Evolutionary conservation across 2,113 vertebrate species (phyloP).

Genomic region (Okapia johnstoni): DNA sequence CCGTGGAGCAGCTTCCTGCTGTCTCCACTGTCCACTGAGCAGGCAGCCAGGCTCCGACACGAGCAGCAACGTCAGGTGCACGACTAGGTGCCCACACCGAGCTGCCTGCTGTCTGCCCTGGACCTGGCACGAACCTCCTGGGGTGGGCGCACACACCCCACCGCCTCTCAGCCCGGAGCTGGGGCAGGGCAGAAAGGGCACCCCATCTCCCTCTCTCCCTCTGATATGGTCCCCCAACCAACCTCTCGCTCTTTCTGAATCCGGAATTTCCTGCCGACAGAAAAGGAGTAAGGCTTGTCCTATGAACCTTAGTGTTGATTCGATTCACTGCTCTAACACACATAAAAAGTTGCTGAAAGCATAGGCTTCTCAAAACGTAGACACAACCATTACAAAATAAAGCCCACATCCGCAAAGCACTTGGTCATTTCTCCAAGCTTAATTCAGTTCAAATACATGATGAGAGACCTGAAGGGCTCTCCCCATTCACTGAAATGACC

Average conservation of each 20-base stretch:
- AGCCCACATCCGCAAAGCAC: not conserved
- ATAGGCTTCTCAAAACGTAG: not conserved
- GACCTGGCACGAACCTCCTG: not conserved
- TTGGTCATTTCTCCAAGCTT: not conserved
- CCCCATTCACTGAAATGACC: not conserved
- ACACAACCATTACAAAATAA: not conserved
- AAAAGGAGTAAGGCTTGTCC: not conserved
- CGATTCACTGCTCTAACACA: not conserved
- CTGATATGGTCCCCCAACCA: not conserved
- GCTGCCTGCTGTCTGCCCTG: not conserved
- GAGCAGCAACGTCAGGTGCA: not conserved
- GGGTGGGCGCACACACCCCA: not conserved
- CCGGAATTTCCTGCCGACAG: not conserved
- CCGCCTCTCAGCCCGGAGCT: accelerated
- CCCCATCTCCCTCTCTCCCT: not conserved
- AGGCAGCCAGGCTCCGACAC: not conserved
- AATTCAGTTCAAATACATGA: not conserved
- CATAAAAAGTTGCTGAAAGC: not conserved
- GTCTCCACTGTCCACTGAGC: not conserved
- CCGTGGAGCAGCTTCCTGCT: not conserved
- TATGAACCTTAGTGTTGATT: not conserved
- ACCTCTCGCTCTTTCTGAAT: accelerated
- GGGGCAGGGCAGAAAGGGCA: not conserved
- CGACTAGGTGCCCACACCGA: accelerated
- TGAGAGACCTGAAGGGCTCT: not conserved